Evolutionary conservation across 1,140 invertebrate species (phyloP), one percentile per base, ranked within the genome.

Genomic region (Colletes latitarsis): DNA sequence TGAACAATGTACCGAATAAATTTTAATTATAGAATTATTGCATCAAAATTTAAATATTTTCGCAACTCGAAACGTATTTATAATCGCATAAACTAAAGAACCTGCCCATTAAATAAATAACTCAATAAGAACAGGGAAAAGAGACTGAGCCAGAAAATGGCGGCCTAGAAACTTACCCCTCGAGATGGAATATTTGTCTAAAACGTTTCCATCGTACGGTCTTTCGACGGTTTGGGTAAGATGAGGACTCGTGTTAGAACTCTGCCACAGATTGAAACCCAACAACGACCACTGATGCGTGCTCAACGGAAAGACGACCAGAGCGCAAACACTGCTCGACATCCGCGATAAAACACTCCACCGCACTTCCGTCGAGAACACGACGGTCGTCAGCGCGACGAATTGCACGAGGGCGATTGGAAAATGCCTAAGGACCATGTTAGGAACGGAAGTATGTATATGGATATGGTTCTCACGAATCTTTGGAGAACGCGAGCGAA

Each of bases 221-320:
- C 39, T 72, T 15, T 63, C 55, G 9, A 17, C 12, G 9, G 14
- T 30, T 6, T 66, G 73, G 39, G 43, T 46, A 8, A 8, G 43
- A 46, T 46, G 6, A 46, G 43, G 43, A 8, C 43, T 46, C 43
- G 43, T 6, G 43, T 6, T 9, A 9, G 2, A 9, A 46, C 30
- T 57, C 58, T 71, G 30, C 84, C 84, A 86, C 12, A 76, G n/a
- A 30, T 74, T 60, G 58, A 84, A 17, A 12, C 80, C 80, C 12
- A 75, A 15, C 46, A 86, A 39, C 10, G 71, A 85, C 84, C 83
- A 86, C 63, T 86, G 83, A 21, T 85, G 78, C 39, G 82, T 74
- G 49, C 17, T 78, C 15, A n/a, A 41, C 41, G 84, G 83, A 14
- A 79, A 76, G 49, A 52, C 57, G 69, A 86, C 57, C 30, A 86